Percentiles rank a stretch among this genome's conserved stretches.
Conservation (phyloP, 1,140 invertebrate genomes). For the Micrasema minimum region DNA sequence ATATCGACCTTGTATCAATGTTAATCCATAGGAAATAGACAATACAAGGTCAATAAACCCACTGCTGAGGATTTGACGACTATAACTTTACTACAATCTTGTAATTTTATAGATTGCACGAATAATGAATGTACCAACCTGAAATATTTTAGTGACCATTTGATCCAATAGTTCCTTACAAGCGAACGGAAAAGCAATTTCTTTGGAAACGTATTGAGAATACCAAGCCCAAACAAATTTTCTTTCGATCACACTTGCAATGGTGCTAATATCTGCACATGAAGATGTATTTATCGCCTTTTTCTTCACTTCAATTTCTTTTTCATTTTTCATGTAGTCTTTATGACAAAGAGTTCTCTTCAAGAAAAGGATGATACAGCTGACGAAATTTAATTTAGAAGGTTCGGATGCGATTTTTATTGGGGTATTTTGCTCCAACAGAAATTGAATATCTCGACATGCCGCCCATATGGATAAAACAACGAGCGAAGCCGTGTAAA, state of each 20-base stretch:
- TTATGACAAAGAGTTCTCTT: slow-evolving; percentile 14
- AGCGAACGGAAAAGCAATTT: slow-evolving; percentile 65
- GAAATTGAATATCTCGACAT: slow-evolving; percentile 62
- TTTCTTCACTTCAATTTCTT: slow-evolving; percentile 3
- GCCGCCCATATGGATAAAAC: slow-evolving; percentile 58
- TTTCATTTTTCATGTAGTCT: slow-evolving; percentile 3
- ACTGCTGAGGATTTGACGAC: too few species aligned
- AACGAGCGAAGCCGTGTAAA: slow-evolving; percentile 59
- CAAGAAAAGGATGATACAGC: slow-evolving; percentile 16
- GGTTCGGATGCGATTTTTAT: slow-evolving; percentile 60
- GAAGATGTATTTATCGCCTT: slow-evolving; percentile 6
- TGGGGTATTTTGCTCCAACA: slow-evolving; percentile 61
- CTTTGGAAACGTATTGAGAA: slow-evolving; percentile 62
- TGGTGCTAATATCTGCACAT: slow-evolving; percentile 53
- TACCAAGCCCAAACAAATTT: slow-evolving; percentile 66
- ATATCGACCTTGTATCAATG: too few species aligned
- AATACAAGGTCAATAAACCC: too few species aligned
- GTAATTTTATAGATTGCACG: too few species aligned
- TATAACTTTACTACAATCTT: too few species aligned
- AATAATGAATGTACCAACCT: slow-evolving; percentile 57
- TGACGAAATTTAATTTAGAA: slow-evolving; percentile 47
- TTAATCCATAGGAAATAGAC: too few species aligned
- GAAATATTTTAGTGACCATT: slow-evolving; percentile 63
- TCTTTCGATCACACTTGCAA: slow-evolving; percentile 62
- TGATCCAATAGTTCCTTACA: slow-evolving; percentile 66